A percentile compares a stretch with the other conserved stretches of the same genome.
These are phyloP conservation scores for Geococcyx californianus DNA, from an alignment of 2,113 vertebrate species.

Conservation along the genomic window DNA sequence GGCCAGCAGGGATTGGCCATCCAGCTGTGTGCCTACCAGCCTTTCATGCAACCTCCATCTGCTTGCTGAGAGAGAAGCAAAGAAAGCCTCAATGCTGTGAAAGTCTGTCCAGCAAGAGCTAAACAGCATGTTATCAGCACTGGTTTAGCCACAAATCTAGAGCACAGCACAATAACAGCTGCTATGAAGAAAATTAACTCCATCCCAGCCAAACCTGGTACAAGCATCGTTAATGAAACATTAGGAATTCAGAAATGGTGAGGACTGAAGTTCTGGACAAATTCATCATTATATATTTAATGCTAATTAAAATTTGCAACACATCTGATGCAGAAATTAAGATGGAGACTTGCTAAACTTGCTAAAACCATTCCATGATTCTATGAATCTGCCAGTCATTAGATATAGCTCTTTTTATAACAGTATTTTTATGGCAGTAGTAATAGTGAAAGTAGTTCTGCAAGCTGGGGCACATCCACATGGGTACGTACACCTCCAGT, in stretches of 20 bases:
- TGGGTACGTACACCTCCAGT: not conserved
- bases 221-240: not conserved
- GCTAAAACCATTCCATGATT: too few relatives aligned
- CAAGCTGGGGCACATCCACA: not conserved
- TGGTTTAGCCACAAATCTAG: not conserved
- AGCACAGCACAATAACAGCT: not conserved
- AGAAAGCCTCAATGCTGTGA: too few relatives aligned
- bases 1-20: not conserved
- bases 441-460: too few relatives aligned
- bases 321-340: not conserved
- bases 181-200: not conserved
- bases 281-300: not conserved
- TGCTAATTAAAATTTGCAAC: not conserved
- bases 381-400: not conserved
- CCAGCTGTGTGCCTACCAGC: rapidly evolving
- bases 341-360: too few relatives aligned
- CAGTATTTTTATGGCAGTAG: not conserved
- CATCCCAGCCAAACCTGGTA: not conserved
- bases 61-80: not conserved
- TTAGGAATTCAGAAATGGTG: not conserved
- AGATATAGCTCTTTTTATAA: not conserved
- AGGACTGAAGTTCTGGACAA: not conserved
- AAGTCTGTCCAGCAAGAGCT: not conserved
- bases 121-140: not conserved
- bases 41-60: too few relatives aligned